phyloP scores from a whole-genome alignment of 2,797 vertebrate genomes.

The Austrolebias charrua region DNA sequence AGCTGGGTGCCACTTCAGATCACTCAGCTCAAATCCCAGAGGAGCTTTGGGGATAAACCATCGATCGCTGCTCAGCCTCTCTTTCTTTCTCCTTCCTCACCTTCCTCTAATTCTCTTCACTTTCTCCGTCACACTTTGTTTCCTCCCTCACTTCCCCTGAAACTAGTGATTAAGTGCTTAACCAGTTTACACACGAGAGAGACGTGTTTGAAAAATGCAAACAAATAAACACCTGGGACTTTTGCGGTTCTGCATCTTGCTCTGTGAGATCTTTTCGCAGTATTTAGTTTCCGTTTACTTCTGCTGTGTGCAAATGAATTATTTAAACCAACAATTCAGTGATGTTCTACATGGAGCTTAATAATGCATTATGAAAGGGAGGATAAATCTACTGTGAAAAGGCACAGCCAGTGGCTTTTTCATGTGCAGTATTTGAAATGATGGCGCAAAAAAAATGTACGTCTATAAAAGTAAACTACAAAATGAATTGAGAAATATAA shows the following conservation, averaged over 20 bases:
- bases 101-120: conserved; percentile 48
- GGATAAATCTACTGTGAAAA: too few species aligned
- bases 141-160: conserved; percentile 48
- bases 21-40: conserved; percentile 69
- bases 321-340: background rate
- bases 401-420: too few species aligned
- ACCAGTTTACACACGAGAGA: conserved; percentile 50
- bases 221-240: conserved; percentile 57
- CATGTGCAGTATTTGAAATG: too few species aligned
- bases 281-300: conserved; percentile 20
- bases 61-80: conserved; percentile 61
- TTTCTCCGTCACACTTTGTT: conserved; percentile 63
- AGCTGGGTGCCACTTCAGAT: conserved; percentile 74
- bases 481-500: too few species aligned
- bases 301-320: background rate
- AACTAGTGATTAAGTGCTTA: conserved; percentile 63
- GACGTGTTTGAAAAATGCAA: conserved; percentile 56
- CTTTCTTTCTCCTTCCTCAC: conserved; percentile 35
- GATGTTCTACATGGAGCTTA: background rate
- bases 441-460: too few species aligned
- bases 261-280: conserved; percentile 20
- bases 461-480: too few species aligned
- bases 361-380: too few species aligned
- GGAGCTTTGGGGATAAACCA: conserved; percentile 59
- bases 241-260: conserved; percentile 22